phyloP scores from a whole-genome alignment of 2,113 vertebrate genomes.

The Donacobius atricapilla region DNA sequence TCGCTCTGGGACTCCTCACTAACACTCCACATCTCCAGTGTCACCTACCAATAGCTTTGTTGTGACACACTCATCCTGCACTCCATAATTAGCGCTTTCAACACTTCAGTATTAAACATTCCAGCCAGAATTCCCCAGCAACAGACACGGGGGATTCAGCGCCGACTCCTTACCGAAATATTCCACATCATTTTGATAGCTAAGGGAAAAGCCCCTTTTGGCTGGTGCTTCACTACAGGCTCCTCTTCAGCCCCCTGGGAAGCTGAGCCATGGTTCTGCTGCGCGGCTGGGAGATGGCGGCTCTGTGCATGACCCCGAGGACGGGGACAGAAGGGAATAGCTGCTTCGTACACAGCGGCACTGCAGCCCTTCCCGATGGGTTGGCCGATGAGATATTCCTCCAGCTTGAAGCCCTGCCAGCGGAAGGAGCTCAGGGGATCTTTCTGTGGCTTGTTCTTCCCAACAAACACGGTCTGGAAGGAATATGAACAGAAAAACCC shows the following conservation, averaged over 20 bases:
- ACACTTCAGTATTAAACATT: background rate
- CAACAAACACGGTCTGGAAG: conserved; percentile 80
- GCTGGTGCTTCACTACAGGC: background rate
- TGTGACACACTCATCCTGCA: background rate
- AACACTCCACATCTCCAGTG: accelerated
- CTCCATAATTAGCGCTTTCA: background rate
- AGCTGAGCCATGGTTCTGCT: background rate
- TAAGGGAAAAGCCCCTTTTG: conserved; percentile 46
- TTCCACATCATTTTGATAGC: conserved; percentile 84
- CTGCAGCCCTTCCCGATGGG: conserved; percentile 90
- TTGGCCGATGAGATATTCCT: conserved; percentile 87
- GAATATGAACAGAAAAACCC: background rate
- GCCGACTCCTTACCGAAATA: conserved; percentile 63
- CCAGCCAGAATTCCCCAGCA: background rate
- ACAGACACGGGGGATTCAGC: background rate
- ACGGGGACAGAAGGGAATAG: conserved; percentile 23
- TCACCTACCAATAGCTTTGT: background rate
- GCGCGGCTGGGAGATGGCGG: accelerated
- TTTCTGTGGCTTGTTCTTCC: conserved; percentile 77
- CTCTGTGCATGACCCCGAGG: accelerated
- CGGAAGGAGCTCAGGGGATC: conserved; percentile 63
- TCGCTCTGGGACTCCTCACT: background rate
- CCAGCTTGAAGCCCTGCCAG: conserved; percentile 84
- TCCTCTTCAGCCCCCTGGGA: background rate
- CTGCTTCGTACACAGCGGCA: conserved; percentile 85